These are phyloP conservation scores for Tethya wilhelma DNA, from an alignment of 37 sponge, comb jelly and placozoan species.

Conservation along the genomic window DNA sequence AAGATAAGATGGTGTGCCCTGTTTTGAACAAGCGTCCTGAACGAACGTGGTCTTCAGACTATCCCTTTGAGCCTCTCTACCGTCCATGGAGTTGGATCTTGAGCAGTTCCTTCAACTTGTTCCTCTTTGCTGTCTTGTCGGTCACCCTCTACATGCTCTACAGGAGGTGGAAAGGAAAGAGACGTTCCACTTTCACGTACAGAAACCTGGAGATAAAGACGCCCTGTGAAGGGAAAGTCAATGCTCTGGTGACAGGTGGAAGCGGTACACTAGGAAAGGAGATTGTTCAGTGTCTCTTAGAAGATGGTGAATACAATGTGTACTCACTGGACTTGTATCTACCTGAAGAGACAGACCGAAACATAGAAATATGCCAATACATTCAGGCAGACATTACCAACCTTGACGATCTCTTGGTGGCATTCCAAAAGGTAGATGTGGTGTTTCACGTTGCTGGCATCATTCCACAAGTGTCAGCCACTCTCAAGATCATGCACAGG, in stretches of 20 bases:
- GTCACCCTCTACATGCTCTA: constrained; percentile 19
- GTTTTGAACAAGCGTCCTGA: constrained; percentile 29
- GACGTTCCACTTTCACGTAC: neutral
- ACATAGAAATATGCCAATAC: constrained; percentile 46
- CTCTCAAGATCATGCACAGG: neutral
- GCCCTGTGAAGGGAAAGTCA: neutral
- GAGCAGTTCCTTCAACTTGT: constrained; percentile 57
- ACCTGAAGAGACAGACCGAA: constrained; percentile 34
- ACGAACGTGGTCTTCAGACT: constrained; percentile 9
- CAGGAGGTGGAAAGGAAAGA: constrained; percentile 7
- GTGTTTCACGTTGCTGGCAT: constrained; percentile 61
- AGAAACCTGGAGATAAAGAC: neutral
- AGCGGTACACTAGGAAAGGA: constrained; percentile 31
- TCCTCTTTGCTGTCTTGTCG: constrained; percentile 36
- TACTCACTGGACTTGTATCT: constrained; percentile 53
- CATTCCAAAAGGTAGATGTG: constrained; percentile 23
- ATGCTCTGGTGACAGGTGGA: constrained; percentile 59
- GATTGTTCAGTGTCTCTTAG: constrained; percentile 24
- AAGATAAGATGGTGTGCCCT: constrained; percentile 74
- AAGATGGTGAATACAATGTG: constrained; percentile 59
- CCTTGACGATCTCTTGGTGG: constrained; percentile 33
- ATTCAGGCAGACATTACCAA: constrained; percentile 42
- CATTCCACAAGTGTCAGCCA: neutral
- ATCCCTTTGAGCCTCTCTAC: constrained; percentile 67
- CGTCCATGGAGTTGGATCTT: constrained; percentile 84